These are phyloP conservation scores for Girardinus metallicus DNA, from an alignment of 2,797 vertebrate genomes.

Conservation along the genomic window DNA sequence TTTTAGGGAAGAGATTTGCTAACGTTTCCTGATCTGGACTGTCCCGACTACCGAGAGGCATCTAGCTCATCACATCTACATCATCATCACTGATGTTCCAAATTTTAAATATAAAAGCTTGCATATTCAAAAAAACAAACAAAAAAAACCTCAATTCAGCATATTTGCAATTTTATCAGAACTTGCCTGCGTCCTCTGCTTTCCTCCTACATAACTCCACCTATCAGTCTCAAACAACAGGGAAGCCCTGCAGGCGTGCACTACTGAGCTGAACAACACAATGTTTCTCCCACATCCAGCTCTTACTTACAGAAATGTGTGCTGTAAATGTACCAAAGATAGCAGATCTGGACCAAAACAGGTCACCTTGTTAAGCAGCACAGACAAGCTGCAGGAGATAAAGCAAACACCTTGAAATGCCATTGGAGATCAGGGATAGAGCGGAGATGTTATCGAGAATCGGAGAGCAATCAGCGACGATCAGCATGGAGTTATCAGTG, in stretches of 20 bases:
- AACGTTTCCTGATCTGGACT: neutral
- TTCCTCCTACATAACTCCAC: neutral
- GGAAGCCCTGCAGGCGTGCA: neutral
- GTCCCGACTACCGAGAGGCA: neutral
- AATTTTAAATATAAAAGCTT: neutral
- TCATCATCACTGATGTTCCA: neutral
- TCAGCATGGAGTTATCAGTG: neutral
- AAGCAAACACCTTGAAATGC: conserved; percentile 30
- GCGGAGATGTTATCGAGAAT: conserved; percentile 12
- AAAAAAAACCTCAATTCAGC: neutral
- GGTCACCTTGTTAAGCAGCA: conserved; percentile 23
- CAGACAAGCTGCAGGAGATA: conserved; percentile 8
- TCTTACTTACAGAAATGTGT: neutral
- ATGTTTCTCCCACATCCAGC: conserved; percentile 1
- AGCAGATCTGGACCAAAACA: conserved; percentile 23
- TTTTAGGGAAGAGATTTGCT: neutral
- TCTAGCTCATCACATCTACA: neutral
- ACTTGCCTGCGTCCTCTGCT: conserved; percentile 3
- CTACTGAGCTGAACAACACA: neutral
- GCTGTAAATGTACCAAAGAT: neutral
- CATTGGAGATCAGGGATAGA: conserved; percentile 16
- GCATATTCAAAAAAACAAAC: neutral
- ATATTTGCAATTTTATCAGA: neutral
- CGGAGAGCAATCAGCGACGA: conserved; percentile 14
- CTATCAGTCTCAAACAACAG: conserved; percentile 13